These are phyloP conservation scores for Hippocampus comes DNA, from an alignment of 2,113 vertebrate genomes.

Conservation along the genomic window DNA sequence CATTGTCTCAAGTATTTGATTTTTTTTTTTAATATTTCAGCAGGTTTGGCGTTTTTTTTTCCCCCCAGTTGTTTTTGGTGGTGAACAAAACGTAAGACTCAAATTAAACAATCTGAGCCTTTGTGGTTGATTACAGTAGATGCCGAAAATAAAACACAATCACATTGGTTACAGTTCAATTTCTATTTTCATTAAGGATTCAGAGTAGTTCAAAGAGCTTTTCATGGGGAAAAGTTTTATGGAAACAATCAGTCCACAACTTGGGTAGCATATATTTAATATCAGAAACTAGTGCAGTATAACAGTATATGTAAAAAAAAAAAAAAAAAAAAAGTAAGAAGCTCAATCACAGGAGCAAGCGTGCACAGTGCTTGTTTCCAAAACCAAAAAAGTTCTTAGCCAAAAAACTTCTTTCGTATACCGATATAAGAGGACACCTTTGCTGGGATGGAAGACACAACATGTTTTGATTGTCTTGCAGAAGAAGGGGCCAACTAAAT, in stretches of 20 bases:
- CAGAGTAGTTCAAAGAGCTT: too few species aligned
- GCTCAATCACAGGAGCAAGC: constrained; percentile 57
- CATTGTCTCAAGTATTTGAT: too few species aligned
- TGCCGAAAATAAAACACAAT: too few species aligned
- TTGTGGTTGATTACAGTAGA: too few species aligned
- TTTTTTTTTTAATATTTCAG: too few species aligned
- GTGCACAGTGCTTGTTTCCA: constrained; percentile 43
- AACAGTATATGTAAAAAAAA: constrained; percentile 51
- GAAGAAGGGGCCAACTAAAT: background rate
- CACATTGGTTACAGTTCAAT: too few species aligned
- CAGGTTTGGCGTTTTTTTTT: too few species aligned
- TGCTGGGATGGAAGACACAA: constrained; percentile 46
- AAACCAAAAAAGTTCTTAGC: constrained; percentile 47
- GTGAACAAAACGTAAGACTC: too few species aligned
- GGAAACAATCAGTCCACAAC: background rate
- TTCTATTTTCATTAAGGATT: too few species aligned
- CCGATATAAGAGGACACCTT: constrained; percentile 14
- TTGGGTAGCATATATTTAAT: constrained; percentile 67
- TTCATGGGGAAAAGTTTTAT: background rate
- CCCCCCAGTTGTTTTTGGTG: too few species aligned
- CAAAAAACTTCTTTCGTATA: constrained; percentile 12
- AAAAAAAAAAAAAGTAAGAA: constrained; percentile 66
- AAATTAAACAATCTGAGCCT: too few species aligned
- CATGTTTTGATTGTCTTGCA: constrained; percentile 7
- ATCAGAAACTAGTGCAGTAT: constrained; percentile 55